Base-by-base conservation (phyloP, 2,797 vertebrate species). In the Dermochelys coriacea region DNA sequence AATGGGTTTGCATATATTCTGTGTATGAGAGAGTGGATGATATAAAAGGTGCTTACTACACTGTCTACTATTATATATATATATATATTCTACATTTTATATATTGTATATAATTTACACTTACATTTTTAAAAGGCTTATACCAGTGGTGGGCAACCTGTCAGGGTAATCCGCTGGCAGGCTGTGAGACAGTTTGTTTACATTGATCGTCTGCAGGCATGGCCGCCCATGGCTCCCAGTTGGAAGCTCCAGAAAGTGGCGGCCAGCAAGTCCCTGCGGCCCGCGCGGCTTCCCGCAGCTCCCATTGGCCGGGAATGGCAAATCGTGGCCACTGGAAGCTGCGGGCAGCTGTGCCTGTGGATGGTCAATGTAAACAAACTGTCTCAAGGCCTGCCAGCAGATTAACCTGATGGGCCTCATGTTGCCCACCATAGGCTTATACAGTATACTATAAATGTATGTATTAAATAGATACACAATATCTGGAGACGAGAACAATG, bases 1-100 rank as follows among this genome's bases (percentile, higher is more conserved):
- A 87, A n/a, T 92, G 29, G 64, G 29, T 91, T 95, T 82, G 82
- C 49, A 47, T 79, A 88, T 64, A 52, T 95, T 90, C 61, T 80
- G 45, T 85, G 83, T 91, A 93, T 71, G 81, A 86, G 82, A 15
- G 91, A 96, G 84, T 18, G 45, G 45, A 77, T 49, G 45, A 77
- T 75, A 47, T 49, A 77, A 49, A 77, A 47, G 18, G 15, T 77
- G 25, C 16, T 4, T 47, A 49, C 27, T 77, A 29, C 45, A 47
- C 8, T 89, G 86, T 50, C 82, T 61, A 4, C 8, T 75, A 10
- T 16, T 86, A 78, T 34, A 78, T 47, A 91, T 93, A 88, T 86
- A 78, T 34, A 78, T 47, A 91, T 93, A 88, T 4, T 41, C 82
- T 4, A 71, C 1, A 3, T 75, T 55, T 91, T 74, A 54, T 79